Conservation (phyloP, 2,113 vertebrate species). For the Zosterops hypoxanthus region DNA sequence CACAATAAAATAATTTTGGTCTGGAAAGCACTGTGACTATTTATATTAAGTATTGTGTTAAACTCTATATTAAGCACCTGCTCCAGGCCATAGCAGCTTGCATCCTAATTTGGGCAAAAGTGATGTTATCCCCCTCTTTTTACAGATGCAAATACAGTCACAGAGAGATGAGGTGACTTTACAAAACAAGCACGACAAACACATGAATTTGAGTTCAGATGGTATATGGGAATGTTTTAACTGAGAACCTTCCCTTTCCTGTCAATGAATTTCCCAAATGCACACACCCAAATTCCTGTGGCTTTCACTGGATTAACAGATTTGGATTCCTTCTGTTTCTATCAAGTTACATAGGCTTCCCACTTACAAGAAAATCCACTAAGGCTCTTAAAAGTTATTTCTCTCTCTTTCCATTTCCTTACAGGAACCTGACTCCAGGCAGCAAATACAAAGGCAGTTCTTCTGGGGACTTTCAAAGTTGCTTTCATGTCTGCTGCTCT, state of each 20-base stretch:
- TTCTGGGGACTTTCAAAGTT: not conserved
- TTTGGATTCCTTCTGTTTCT: not conserved
- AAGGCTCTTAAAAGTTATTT: not conserved
- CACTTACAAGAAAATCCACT: not conserved
- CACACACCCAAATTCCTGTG: not conserved
- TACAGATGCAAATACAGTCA: not conserved
- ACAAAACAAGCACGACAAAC: not conserved
- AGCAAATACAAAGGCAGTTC: slow-evolving; percentile 23
- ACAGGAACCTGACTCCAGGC: not conserved
- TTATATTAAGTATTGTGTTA: not conserved
- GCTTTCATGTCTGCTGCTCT: not conserved
- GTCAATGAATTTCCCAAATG: not conserved
- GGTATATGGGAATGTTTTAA: not conserved
- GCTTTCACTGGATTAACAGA: not conserved
- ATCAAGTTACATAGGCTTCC: not conserved
- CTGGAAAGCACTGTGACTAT: not conserved
- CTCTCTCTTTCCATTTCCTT: not conserved
- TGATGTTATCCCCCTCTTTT: not conserved
- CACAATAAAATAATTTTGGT: not conserved
- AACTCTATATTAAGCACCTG: not conserved
- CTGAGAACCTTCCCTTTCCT: not conserved
- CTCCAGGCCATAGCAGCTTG: not conserved
- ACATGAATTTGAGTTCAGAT: not conserved
- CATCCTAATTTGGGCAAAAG: not conserved
- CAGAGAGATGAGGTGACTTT: not conserved